These are phyloP conservation scores for Siphlonurus alternatus DNA, from an alignment of 2,888 invertebrate species.

Conservation along the genomic window DNA sequence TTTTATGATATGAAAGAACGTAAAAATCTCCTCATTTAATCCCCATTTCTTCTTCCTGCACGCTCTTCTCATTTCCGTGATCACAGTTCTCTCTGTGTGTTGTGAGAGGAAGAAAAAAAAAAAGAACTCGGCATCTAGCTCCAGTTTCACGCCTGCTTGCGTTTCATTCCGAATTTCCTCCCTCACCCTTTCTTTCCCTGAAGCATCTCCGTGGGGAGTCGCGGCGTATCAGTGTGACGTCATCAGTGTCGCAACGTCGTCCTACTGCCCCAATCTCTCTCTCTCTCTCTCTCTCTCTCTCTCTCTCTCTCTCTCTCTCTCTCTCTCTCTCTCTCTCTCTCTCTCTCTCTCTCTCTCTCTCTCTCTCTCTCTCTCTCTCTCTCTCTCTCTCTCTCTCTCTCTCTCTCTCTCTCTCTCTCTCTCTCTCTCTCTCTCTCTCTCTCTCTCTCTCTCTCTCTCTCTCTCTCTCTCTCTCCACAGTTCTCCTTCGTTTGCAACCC, in stretches of 20 bases:
- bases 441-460: slow-evolving; percentile 6
- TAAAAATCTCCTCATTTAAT: background rate
- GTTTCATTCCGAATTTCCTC: background rate
- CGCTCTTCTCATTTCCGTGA: background rate
- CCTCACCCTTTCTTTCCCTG: no score
- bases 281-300: no score
- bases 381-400: no score
- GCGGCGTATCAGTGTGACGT: no score
- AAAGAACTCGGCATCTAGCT: background rate
- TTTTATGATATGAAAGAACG: background rate
- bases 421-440: slow-evolving; percentile 4
- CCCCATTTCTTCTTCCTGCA: background rate
- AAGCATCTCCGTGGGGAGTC: no score
- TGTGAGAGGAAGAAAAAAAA: background rate
- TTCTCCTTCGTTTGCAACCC: background rate
- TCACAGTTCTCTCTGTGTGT: background rate
- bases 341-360: no score
- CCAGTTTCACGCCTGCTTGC: background rate
- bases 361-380: no score
- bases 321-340: no score
- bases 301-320: no score
- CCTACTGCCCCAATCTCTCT: no score
- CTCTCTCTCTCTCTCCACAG: background rate
- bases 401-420: background rate
- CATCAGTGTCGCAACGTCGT: no score